phyloP scores from a whole-genome alignment of 2,888 invertebrate species.

The Tinea pellionella region DNA sequence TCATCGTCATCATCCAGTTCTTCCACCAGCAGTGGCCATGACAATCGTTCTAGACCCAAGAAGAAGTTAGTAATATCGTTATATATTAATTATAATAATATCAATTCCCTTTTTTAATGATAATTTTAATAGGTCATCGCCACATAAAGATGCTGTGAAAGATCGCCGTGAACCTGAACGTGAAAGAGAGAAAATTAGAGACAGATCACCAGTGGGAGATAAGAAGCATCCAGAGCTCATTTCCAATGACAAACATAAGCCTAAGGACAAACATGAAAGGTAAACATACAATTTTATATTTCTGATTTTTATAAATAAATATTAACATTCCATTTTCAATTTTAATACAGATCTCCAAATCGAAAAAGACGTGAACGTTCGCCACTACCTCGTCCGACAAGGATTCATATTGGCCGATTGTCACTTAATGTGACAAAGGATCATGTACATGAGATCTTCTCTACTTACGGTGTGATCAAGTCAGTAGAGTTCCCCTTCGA shows the following conservation, averaged over 20 bases:
- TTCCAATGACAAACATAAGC: conserved; percentile 50
- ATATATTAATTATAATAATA: neutral
- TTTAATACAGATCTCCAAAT: conserved; percentile 58
- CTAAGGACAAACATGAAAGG: conserved; percentile 59
- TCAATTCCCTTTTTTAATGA: neutral
- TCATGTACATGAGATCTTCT: conserved; percentile 91
- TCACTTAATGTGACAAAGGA: conserved; percentile 94
- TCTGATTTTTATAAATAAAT: neutral
- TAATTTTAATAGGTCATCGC: conserved; percentile 37
- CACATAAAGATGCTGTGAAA: conserved; percentile 58
- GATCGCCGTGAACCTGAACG: conserved; percentile 53
- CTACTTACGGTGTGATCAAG: conserved; percentile 88
- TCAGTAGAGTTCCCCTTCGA: conserved; percentile 91
- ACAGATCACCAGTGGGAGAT: conserved; percentile 53
- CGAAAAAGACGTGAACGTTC: conserved; percentile 84
- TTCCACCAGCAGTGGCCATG: conserved; percentile 74
- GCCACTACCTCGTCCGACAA: conserved; percentile 89
- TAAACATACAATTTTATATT: conserved; percentile 19
- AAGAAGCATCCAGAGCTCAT: conserved; percentile 50
- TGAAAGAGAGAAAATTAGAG: conserved; percentile 36
- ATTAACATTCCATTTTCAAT: no score
- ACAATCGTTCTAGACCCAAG: conserved; percentile 73
- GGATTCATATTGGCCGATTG: conserved; percentile 93
- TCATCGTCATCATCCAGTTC: conserved; percentile 73
- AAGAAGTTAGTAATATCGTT: conserved; percentile 60